Conservation (phyloP, 1,140 invertebrate genomes). For the Leptoteleia sp. region DNA sequence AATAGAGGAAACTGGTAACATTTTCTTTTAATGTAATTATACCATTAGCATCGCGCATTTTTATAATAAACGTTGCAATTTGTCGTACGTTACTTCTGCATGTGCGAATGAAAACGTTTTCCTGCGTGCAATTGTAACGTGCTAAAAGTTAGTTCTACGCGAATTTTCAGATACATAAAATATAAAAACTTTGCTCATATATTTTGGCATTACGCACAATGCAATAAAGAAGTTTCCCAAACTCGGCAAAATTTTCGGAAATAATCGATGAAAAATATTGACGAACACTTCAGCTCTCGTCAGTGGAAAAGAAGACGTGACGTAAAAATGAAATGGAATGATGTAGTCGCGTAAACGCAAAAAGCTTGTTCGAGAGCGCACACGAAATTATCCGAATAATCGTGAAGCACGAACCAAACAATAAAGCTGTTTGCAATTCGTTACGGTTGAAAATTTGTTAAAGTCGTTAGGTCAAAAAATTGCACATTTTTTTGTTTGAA, state of each 20-base stretch:
- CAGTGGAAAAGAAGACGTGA: conserved; percentile 20
- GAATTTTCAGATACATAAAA: conserved; percentile 5
- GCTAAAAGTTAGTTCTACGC: conserved; percentile 29
- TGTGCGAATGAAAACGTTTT: conserved; percentile 35
- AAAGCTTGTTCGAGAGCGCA: conserved; percentile 27
- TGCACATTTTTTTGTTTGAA: too few species aligned
- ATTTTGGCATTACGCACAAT: conserved; percentile 25
- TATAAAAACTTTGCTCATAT: conserved; percentile 28
- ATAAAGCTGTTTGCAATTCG: conserved; percentile 23
- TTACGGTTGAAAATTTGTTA: too few species aligned
- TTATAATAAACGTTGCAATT: too few species aligned
- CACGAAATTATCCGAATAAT: conserved; percentile 33
- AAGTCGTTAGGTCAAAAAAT: too few species aligned
- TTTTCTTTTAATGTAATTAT: too few species aligned
- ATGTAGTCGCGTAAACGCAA: conserved; percentile 32
- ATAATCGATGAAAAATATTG: conserved; percentile 46
- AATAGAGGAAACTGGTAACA: too few species aligned
- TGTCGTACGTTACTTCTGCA: too few species aligned
- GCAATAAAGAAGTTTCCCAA: conserved; percentile 27
- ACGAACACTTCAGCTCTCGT: conserved; percentile 32
- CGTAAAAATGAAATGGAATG: conserved; percentile 22
- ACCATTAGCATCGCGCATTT: too few species aligned
- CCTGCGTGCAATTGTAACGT: conserved; percentile 1
- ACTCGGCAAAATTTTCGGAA: conserved; percentile 39
- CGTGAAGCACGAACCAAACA: conserved; percentile 32